Evolutionary conservation across 2,888 invertebrate species (phyloP), one percentile per base, ranked within the genome.

Genomic region (Galerucella calmariensis): DNA sequence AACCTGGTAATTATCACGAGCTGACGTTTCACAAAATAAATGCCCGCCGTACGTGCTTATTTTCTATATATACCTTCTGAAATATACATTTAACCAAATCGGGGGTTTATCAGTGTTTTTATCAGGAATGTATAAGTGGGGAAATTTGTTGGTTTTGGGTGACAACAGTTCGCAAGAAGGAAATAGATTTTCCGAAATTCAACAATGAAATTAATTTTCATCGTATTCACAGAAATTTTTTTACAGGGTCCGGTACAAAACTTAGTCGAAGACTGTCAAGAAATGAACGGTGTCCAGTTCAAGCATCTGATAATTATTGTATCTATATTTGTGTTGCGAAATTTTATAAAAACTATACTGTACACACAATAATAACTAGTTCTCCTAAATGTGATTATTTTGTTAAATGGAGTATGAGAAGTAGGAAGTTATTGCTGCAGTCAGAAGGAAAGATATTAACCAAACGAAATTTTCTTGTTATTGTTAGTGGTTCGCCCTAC

Each of bases 31-130:
- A 53, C 72, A 58, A 75, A 77, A 78, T 77, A 67, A 77, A 78
- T 77, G 76, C 72, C 74, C 61, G 66, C 58, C 73, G 70, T 75
- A 78, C 76, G 78, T 78, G 78, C 76, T 77, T 75, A 77, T 78
- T 78, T 78, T 78, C 75, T 72, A 67, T 58, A 78, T 73, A 59
- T 20, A 20, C 73, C 56, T 68, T 59, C 66, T 67, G 74, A 73
- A 72, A 77, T 77, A 70, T 78, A 75, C 46, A 72, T 72, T 71
- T 51, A 69, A 56, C 35, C 20, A 53, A 65, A 70, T 65, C 63
- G 41, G 8, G 41, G 8, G n/a, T 35, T 44, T 70, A 70, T 69
- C 63, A 75, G 35, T 48, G 67, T 58, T 73, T 67, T 71, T 65
- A 75, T 75, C 74, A 51, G 69, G 24, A 20, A 46, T 65, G 20